A percentile compares a stretch with the other conserved stretches of the same genome.
Conservation (phyloP, 2,797 vertebrate species). For the Cephalopachus bancanus region DNA sequence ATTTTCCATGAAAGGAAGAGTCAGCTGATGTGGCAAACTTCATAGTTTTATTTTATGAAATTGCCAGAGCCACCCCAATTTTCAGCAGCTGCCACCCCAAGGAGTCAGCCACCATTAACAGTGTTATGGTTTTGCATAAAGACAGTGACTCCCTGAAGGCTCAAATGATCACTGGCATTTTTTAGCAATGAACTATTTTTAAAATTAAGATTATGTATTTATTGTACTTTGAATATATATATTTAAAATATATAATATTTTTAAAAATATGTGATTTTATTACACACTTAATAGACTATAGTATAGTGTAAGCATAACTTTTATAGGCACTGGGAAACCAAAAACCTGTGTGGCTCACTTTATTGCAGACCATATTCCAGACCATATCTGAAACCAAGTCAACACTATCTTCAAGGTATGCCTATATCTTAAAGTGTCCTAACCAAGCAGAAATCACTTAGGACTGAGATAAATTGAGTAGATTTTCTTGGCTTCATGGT, state of each 20-base stretch:
- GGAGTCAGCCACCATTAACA: neutral
- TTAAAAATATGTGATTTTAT: neutral
- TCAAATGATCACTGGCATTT: neutral
- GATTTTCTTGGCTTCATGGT: constrained; percentile 5
- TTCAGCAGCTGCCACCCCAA: neutral
- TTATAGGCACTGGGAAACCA: neutral
- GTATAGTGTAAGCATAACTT: neutral
- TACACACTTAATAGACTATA: neutral
- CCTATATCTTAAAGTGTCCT: neutral
- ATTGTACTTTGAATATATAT: too few relatives aligned
- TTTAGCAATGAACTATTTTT: neutral
- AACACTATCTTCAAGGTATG: neutral
- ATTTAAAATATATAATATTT: too few relatives aligned
- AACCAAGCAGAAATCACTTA: constrained; percentile 18
- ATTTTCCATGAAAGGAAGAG: neutral
- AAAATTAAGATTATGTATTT: neutral
- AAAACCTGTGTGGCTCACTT: neutral
- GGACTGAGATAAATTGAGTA: neutral
- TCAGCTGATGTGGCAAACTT: neutral
- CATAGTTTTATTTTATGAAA: neutral
- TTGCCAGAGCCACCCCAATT: neutral
- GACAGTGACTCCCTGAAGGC: neutral
- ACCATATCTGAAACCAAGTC: neutral
- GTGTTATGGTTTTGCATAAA: neutral
- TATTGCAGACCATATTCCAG: neutral